Percentiles rank a stretch among this genome's conserved stretches.
Evolutionary conservation across 2,113 vertebrate species (phyloP).

Genomic region (Apodemus sylvaticus): DNA sequence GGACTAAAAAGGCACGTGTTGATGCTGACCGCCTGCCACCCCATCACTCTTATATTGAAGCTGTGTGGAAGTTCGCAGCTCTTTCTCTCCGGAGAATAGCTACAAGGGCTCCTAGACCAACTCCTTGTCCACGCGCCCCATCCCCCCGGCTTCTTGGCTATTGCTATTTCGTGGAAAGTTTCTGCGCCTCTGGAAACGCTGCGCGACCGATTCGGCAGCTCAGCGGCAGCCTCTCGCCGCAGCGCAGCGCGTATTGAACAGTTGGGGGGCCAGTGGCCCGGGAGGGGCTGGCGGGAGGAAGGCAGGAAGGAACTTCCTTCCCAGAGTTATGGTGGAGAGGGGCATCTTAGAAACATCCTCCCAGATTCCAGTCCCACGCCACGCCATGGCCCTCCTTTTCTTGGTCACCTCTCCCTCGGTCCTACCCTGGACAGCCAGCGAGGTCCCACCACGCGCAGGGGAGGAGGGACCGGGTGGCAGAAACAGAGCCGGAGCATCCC

Average conservation of each 20-base stretch:
- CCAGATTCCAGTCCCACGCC: neutral
- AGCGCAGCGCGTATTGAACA: neutral
- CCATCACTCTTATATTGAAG: neutral
- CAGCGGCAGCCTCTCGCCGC: neutral
- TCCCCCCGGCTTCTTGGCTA: neutral
- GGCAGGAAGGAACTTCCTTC: neutral
- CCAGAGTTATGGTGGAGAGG: too few species aligned
- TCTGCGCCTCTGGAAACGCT: neutral
- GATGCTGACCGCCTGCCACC: neutral
- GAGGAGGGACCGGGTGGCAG: neutral
- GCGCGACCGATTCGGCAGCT: neutral
- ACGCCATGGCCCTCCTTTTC: neutral
- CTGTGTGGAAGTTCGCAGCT: neutral
- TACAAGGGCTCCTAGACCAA: neutral
- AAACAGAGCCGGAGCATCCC: neutral
- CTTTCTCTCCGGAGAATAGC: neutral
- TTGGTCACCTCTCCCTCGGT: neutral
- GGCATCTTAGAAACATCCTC: neutral
- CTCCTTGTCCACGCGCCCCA: neutral
- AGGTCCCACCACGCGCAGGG: neutral
- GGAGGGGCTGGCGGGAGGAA: neutral
- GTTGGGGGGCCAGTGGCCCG: neutral
- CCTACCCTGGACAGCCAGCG: neutral
- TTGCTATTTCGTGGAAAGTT: conserved; percentile 68
- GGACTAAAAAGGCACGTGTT: conserved; percentile 27